Evolutionary conservation across 2,797 vertebrate species (phyloP), one percentile per base, ranked within the genome.

Genomic region (Thripadectes ignobilis): DNA sequence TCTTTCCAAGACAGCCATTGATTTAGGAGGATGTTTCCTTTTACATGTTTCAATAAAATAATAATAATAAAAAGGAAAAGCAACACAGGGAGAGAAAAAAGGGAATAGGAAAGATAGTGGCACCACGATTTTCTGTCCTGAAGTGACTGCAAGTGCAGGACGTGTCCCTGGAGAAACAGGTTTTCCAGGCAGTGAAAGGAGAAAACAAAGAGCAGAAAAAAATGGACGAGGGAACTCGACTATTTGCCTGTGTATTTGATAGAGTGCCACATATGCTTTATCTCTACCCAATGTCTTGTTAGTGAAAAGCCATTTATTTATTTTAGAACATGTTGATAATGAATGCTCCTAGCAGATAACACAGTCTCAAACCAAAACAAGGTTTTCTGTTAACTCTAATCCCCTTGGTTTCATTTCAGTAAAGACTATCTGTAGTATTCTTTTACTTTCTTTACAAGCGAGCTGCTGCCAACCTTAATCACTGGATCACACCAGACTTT

Each of bases 291-390:
- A 41, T 90, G 95, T 65, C 89, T 92, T 94, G 83, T 88, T 79
- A 96, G n/a, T 88, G 80, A 95, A 95, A 88, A 94, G 61, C 11
- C 68, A 95, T 92, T 90, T 95, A 95, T 95, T 96, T 96, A 95
- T 95, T 93, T 94, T 85, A 92, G 51, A 92, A 79, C 80, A 94
- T 65, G 92, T 41, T 58, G 77, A 82, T 94, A 95, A 95, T 85
- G 94, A 95, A 90, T 93, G 93, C 85, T 95, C n/a, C 80, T 39
- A 84, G 73, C 27, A 95, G 96, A 95, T 97, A 97, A 94, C 85
- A 89, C 15, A 93, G 93, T 90, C 85, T 90, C 71, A 94, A 79
- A 94, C 21, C 41, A 95, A 92, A 97, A 80, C 63, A 95, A 88
- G 73, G 68, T 74, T 94, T 96, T 92, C 88, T 92, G 85, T 94